Percentiles rank a stretch among this genome's conserved stretches.
Conservation (phyloP, 1,140 invertebrate species). For the Drosophila elegans region DNA sequence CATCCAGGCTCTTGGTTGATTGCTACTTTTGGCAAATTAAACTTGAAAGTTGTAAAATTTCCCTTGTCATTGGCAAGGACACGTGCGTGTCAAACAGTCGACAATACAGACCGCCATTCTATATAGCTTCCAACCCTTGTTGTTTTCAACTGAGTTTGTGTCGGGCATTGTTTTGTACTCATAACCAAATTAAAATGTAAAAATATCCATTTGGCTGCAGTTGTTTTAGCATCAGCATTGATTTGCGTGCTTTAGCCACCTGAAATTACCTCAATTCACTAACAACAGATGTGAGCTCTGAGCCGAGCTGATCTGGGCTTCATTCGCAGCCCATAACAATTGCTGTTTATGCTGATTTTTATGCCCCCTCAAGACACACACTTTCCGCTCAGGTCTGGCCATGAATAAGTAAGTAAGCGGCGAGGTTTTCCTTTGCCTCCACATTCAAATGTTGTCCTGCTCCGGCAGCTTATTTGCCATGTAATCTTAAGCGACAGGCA, state of each 20-base stretch:
- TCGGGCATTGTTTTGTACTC: conserved; percentile 30
- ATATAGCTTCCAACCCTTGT: conserved; percentile 24
- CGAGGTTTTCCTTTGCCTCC: conserved; percentile 42
- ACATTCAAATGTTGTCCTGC: conserved; percentile 78
- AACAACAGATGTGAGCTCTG: conserved; percentile 22
- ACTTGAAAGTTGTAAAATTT: conserved; percentile 84
- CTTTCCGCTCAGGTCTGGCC: conserved; percentile 66
- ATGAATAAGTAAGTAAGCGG: conserved; percentile 80
- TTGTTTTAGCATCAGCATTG: conserved; percentile 17
- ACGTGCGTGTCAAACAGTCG: conserved; percentile 67
- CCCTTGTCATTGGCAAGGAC: conserved; percentile 82
- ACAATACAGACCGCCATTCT: conserved; percentile 5
- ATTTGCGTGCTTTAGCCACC: conserved; percentile 31
- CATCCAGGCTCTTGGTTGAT: conserved; percentile 63
- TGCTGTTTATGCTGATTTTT: conserved; percentile 82
- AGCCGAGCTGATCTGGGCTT: conserved; percentile 27
- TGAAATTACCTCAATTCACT: conserved; percentile 28
- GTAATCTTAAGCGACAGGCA: conserved; percentile 83
- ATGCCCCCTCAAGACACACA: conserved; percentile 60
- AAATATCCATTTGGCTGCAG: conserved; percentile 4
- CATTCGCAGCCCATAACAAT: conserved; percentile 80
- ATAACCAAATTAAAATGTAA: conserved; percentile 64
- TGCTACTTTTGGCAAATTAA: conserved; percentile 82
- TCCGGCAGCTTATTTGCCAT: conserved; percentile 73
- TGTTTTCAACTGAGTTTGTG: conserved; percentile 7